Evolutionary conservation across 2,113 vertebrate species (phyloP).

Genomic region (Peromyscus leucopus): DNA sequence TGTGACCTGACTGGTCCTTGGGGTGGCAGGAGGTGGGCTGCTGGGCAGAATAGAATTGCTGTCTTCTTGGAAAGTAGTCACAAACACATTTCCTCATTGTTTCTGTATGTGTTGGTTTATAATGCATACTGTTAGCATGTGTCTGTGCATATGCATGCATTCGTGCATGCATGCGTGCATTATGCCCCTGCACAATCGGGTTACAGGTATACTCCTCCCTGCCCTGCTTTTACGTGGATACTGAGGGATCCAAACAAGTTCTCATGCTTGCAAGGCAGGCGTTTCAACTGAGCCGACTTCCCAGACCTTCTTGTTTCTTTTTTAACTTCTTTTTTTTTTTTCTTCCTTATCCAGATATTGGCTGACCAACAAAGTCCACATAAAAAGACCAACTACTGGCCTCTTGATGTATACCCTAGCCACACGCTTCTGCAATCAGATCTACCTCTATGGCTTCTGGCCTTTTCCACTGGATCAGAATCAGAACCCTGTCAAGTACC

Average conservation of each 20-base stretch:
- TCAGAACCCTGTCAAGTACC: conserved; percentile 95
- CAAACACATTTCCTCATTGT: neutral
- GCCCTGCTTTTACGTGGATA: neutral
- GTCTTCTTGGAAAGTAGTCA: neutral
- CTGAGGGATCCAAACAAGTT: neutral
- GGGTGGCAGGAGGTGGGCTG: neutral
- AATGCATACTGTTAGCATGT: neutral
- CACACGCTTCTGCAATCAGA: conserved; percentile 97
- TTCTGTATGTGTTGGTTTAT: neutral
- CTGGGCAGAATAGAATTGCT: too few relatives aligned
- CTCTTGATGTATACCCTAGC: conserved; percentile 98
- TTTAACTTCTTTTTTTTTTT: neutral
- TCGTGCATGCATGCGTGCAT: too few relatives aligned
- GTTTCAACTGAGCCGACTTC: neutral
- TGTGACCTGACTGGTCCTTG: neutral
- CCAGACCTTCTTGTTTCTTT: neutral
- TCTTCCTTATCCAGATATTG: conserved; percentile 90
- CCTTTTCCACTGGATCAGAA: conserved; percentile 92
- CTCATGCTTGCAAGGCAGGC: neutral
- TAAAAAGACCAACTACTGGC: conserved; percentile 97
- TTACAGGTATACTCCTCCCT: neutral
- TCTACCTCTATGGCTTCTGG: conserved; percentile 98
- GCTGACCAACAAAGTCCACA: conserved; percentile 97
- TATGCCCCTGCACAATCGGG: fast-evolving
- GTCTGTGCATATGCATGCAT: neutral